Percentiles rank a stretch among this genome's conserved stretches.
Conservation (phyloP, 2,113 vertebrate genomes). For the Xerus inauris region DNA sequence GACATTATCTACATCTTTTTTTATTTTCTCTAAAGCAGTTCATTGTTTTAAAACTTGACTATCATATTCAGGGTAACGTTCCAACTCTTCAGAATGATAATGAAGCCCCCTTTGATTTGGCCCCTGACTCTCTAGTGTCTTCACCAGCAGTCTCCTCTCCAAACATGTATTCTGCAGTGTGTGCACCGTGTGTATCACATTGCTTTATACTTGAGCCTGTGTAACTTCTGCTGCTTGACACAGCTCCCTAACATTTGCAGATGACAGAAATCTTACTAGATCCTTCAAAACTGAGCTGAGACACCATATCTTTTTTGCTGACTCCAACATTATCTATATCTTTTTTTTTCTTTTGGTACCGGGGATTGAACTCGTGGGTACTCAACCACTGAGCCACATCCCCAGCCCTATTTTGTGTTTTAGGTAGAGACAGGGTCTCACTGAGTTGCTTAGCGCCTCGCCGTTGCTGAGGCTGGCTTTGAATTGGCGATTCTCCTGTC, state of each 20-base stretch:
- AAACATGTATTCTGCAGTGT: background rate
- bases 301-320: background rate
- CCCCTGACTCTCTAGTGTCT: background rate
- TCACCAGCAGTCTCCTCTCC: background rate
- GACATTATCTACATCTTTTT: too few species aligned
- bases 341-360: too few species aligned
- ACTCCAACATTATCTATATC: too few species aligned
- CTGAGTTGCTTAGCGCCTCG: too few species aligned
- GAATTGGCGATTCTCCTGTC: too few species aligned
- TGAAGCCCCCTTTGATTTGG: background rate
- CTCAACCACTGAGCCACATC: too few species aligned
- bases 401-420: too few species aligned
- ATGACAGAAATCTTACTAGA: background rate
- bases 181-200: background rate
- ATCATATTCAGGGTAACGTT: background rate
- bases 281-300: background rate
- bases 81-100: background rate
- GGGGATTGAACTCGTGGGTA: too few species aligned
- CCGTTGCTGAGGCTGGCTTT: too few species aligned
- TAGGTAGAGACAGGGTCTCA: too few species aligned
- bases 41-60: conserved; percentile 1
- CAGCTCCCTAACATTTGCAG: background rate
- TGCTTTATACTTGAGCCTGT: background rate
- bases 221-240: background rate
- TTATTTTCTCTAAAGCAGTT: too few species aligned